These are phyloP conservation scores for Siniperca knerii DNA, from an alignment of 2,113 vertebrate genomes.

Conservation along the genomic window DNA sequence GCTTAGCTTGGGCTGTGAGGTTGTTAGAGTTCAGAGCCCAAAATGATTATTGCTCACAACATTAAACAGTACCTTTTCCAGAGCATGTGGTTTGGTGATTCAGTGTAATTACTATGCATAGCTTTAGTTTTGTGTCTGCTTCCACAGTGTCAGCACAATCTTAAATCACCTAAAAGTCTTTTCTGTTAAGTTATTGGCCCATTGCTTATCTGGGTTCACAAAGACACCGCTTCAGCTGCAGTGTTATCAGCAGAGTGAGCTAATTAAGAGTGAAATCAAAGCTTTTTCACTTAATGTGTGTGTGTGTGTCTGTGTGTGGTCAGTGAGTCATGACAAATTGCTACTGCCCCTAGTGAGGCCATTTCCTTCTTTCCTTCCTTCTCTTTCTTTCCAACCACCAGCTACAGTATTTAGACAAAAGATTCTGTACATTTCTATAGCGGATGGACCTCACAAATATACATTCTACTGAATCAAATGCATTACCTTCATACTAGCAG, in stretches of 20 bases:
- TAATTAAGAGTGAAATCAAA: conserved; percentile 62
- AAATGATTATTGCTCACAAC: conserved; percentile 19
- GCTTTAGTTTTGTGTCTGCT: conserved; percentile 42
- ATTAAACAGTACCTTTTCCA: conserved; percentile 18
- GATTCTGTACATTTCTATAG: not conserved
- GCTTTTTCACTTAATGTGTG: conserved; percentile 25
- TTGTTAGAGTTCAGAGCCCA: conserved; percentile 16
- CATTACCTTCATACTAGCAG: not conserved
- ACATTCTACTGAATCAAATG: not conserved
- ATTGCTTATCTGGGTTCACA: conserved; percentile 59
- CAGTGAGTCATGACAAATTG: conserved; percentile 49
- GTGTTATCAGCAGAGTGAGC: conserved; percentile 40
- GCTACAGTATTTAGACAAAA: not conserved
- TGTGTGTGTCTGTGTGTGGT: conserved; percentile 35
- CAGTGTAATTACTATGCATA: conserved; percentile 36
- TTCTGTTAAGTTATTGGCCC: conserved; percentile 32
- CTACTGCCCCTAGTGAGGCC: not conserved
- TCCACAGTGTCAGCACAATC: conserved; percentile 51
- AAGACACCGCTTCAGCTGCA: conserved; percentile 29
- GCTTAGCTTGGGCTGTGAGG: not conserved
- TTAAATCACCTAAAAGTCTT: conserved; percentile 39
- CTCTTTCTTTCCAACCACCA: not conserved
- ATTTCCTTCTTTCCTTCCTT: not conserved
- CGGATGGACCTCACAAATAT: not conserved
- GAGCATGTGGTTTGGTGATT: conserved; percentile 40